phyloP scores from a whole-genome alignment of 2,113 vertebrate genomes.

The Pterocles burchelli region DNA sequence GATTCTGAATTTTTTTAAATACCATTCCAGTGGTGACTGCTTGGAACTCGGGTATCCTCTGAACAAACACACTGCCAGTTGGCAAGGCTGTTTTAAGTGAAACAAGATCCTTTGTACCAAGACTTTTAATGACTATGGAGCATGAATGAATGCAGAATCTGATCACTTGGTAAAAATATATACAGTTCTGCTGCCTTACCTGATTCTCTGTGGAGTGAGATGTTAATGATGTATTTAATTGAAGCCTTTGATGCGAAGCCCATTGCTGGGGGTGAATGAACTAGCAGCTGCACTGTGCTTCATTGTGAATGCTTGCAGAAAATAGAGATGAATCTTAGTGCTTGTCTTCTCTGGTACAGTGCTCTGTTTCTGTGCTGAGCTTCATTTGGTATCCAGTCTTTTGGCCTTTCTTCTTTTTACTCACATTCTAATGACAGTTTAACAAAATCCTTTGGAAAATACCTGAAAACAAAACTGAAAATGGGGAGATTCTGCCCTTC shows the following conservation, averaged over 20 bases:
- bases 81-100: not conserved
- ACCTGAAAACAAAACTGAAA: not conserved
- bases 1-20: not conserved
- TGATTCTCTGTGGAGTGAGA: not conserved
- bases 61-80: not conserved
- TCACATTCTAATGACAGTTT: not conserved
- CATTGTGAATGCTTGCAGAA: not conserved
- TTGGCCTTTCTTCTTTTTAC: not conserved
- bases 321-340: not conserved
- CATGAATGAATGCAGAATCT: not conserved
- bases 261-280: not conserved
- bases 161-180: not conserved
- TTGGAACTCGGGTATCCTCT: not conserved
- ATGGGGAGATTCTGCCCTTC: not conserved
- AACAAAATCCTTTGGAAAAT: not conserved
- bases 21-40: not conserved
- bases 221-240: conserved; percentile 37
- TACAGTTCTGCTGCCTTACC: not conserved
- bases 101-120: not conserved
- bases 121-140: not conserved
- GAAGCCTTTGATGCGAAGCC: conserved; percentile 2
- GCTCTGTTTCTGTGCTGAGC: not conserved
- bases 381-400: not conserved
- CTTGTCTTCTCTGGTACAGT: not conserved
- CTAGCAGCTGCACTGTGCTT: not conserved